Base-by-base conservation (phyloP, 2,888 invertebrate species). In the Hemithea aestivaria region DNA sequence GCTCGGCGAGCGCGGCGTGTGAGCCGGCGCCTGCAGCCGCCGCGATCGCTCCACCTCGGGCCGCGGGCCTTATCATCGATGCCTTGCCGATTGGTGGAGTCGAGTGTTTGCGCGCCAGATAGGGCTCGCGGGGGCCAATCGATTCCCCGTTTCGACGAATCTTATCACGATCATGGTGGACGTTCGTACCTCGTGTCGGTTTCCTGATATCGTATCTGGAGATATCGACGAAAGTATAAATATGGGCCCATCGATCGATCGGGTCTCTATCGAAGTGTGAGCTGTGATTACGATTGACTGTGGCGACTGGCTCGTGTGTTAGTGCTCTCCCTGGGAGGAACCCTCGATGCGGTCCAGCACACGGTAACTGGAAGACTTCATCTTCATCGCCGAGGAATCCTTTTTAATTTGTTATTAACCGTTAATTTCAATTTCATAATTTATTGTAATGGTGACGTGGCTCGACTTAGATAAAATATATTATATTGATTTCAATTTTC, bases 191-290 rank as follows among this genome's bases (percentile, higher is more conserved):
- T 79, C 75, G 80, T 72, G 81, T 73, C 78, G 64, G 64, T 71
- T 67, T 62, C 67, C 79, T 64, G 87, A 85, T 87, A 87, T 74
- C 74, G 64, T 87, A 85, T 85, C 84, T 69, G 62, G 66, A 82
- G 85, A 85, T 84, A 83, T 79, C 73, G 77, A 79, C 69, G 80
- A 87, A 83, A 74, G 84, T 87, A 87, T 87, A 87, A 84, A 87
- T 87, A 87, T 81, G 82, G 61, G 85, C 73, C 81, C 84, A 83
- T 87, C 83, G 75, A 87, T 87, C 85, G 87, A 84, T 84, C 79
- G 76, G 69, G 73, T 73, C 85, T 84, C 84, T 85, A 80, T 87
- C 83, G 73, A 68, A 80, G 72, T 81, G 74, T 67, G 66, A 66
- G 69, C 71, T 61, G 80, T 81, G 82, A 74, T 81, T 72, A 58